phyloP scores from a whole-genome alignment of 2,888 invertebrate species.

The Folsomia manolachei region DNA sequence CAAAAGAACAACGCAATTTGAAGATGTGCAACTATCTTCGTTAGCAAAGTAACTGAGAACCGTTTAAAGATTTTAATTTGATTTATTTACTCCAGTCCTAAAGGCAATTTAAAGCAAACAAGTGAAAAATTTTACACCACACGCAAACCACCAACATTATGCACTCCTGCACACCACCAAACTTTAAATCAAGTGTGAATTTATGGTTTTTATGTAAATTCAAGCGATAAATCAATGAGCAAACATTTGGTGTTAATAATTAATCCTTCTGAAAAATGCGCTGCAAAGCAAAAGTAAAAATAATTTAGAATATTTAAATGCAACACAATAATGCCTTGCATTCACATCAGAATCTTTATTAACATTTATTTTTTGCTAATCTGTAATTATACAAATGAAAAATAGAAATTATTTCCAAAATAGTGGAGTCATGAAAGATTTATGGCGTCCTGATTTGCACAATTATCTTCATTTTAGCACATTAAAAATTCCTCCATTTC shows the following conservation, averaged over 20 bases:
- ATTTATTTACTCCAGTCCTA: background rate
- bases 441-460: conserved; percentile 13
- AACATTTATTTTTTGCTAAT: conserved; percentile 30
- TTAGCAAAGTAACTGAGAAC: background rate
- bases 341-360: no score
- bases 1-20: no score
- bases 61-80: background rate
- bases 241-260: background rate
- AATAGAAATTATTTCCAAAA: background rate
- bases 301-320: background rate
- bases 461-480: conserved; percentile 14
- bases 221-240: conserved; percentile 17
- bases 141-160: no score
- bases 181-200: conserved; percentile 13
- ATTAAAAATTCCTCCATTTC: background rate
- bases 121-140: background rate
- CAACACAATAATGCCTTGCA: no score
- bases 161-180: no score
- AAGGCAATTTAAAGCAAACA: background rate
- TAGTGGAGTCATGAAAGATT: background rate
- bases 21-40: background rate
- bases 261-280: background rate
- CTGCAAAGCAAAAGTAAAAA: background rate
- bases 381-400: background rate
- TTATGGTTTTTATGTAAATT: conserved; percentile 18